phyloP scores from a whole-genome alignment of 35 echinoderm and acorn worm genomes.

The Lytechinus variegatus region DNA sequence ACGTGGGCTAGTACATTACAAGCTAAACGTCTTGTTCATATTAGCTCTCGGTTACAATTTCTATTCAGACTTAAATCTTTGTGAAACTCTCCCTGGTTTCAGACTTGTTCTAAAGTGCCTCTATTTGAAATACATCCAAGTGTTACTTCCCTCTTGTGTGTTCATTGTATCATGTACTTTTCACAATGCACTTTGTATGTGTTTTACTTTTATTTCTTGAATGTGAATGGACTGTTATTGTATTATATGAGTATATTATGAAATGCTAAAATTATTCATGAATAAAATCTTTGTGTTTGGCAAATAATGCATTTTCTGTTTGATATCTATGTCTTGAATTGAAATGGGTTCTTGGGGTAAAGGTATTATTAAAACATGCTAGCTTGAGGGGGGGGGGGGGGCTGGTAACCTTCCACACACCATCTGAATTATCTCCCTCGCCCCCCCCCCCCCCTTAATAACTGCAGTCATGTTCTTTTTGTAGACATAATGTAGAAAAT shows the following conservation, averaged over 20 bases:
- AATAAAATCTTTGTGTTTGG: slow-evolving; percentile 8
- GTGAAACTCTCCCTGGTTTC: background rate
- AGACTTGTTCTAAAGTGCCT: slow-evolving; percentile 10
- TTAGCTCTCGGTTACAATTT: too few species aligned
- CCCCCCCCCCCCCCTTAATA: too few species aligned
- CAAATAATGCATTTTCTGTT: background rate
- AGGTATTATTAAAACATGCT: too few species aligned
- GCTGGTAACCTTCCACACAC: too few species aligned
- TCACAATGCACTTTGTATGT: background rate
- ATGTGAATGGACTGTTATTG: slow-evolving; percentile 10
- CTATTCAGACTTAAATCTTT: too few species aligned
- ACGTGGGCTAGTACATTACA: too few species aligned
- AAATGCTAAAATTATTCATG: slow-evolving; percentile 13
- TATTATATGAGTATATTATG: slow-evolving; percentile 21
- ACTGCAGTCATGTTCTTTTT: too few species aligned
- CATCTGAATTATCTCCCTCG: too few species aligned
- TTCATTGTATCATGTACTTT: background rate
- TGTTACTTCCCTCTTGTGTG: background rate
- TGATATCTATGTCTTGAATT: background rate
- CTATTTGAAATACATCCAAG: background rate
- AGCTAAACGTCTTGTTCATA: too few species aligned
- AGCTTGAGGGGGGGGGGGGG: too few species aligned
- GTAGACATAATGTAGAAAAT: too few species aligned
- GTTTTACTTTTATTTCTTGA: background rate
- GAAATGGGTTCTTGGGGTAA: background rate